Base-by-base conservation (phyloP, 2,797 vertebrate genomes). In the Dromococcyx pavoninus region DNA sequence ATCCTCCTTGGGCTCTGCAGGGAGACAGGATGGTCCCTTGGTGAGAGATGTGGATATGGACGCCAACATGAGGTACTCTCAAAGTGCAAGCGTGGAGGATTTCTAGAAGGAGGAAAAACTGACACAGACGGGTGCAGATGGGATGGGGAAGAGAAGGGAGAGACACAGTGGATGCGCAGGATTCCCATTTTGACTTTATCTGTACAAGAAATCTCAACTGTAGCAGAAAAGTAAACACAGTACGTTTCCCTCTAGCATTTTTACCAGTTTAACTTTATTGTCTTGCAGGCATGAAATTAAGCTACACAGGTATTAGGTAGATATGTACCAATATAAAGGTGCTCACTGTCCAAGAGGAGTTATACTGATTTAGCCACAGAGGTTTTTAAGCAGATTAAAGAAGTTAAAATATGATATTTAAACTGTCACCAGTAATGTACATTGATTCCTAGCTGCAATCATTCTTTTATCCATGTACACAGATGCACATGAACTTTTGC, bases 211-310 rank as follows among this genome's bases (percentile, higher is more conserved):
- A 54, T 75, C 87, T 71, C 83, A 88, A 65, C 43, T 71, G 46
- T 86, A 94, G 75, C 78, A 93, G 70, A 71, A 53, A 80, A 67
- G 19, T 90, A 81, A 93, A 76, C 62, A 62, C 35, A 86, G 57
- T 71, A 76, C 56, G 57, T 93, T 93, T 94, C 50, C 71, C 44
- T 87, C 43, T 46, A 91, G 90, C 51, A 43, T 86, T 88, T 91
- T 86, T 60, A 88, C 72, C 73, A 88, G 56, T 88, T 88, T 86
- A 74, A 77, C 91, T 92, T 89, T 62, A 64, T 91, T 95, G 73
- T 93, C 80, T 94, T 66, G 56, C 84, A 95, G 93, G 83, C 96
- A 96, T 95, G 95, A 94, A 96, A 96, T 96, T 93, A 94, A 93
- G 88, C 92, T 92, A 77, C 78, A 74, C 91, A 87, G 75, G 95